Percentiles rank a stretch among this genome's conserved stretches.
Evolutionary conservation across 2,113 vertebrate genomes (phyloP).

Genomic region (Lasiurus borealis): DNA sequence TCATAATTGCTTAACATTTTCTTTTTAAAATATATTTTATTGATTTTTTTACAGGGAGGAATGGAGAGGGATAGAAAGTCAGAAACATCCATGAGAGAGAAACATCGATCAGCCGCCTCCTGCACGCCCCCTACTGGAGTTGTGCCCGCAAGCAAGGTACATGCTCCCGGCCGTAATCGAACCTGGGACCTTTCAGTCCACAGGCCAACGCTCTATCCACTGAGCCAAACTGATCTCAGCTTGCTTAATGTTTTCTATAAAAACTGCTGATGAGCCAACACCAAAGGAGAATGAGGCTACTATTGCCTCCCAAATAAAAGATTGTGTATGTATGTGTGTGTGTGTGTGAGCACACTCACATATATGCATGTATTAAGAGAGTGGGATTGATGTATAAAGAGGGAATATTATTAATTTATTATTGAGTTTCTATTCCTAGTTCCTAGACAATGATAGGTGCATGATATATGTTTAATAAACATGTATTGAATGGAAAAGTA

Average conservation of each 20-base stretch:
- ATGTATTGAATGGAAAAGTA: slow-evolving; percentile 19
- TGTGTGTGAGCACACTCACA: neutral
- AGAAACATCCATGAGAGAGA: too few species aligned
- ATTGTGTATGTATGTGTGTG: neutral
- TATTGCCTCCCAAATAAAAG: slow-evolving; percentile 45
- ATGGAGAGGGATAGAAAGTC: too few species aligned
- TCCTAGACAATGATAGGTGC: neutral
- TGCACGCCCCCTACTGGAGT: too few species aligned
- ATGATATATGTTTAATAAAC: slow-evolving; percentile 28
- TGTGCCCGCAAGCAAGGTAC: too few species aligned
- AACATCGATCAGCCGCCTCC: too few species aligned
- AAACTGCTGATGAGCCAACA: slow-evolving; percentile 13
- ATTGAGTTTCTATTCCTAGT: slow-evolving; percentile 31
- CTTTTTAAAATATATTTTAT: too few species aligned
- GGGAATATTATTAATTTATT: neutral
- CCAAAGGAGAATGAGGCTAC: neutral
- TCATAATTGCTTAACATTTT: too few species aligned
- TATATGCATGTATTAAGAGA: neutral
- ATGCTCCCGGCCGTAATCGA: too few species aligned
- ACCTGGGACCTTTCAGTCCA: too few species aligned
- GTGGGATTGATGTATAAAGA: neutral
- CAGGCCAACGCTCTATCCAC: too few species aligned
- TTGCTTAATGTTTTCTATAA: slow-evolving; percentile 31
- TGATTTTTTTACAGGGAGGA: too few species aligned
- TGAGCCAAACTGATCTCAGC: too few species aligned